Evolutionary conservation across 2,797 vertebrate species (phyloP).

Genomic region (Babyrousa celebensis): DNA sequence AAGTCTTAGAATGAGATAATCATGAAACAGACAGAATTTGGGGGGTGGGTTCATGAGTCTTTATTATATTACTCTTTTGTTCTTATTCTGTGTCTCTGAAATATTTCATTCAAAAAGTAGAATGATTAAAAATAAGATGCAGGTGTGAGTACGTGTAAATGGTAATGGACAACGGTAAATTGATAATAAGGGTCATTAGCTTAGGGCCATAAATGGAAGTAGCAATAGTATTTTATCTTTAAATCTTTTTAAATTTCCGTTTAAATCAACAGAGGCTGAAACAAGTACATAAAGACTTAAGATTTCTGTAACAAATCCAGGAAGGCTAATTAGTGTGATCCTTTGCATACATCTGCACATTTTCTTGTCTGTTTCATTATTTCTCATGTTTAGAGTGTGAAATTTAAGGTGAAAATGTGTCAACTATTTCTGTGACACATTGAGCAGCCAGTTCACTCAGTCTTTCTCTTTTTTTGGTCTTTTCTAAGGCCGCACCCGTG

Average conservation of each 20-base stretch:
- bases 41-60: neutral
- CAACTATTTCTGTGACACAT: neutral
- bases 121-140: constrained; percentile 42
- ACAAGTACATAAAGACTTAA: constrained; percentile 39
- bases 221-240: neutral
- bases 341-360: constrained; percentile 3
- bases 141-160: neutral
- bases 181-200: neutral
- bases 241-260: neutral
- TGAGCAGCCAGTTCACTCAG: neutral
- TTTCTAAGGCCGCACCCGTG: no score
- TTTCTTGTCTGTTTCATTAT: neutral
- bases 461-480: constrained; percentile 1
- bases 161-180: neutral
- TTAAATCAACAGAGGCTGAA: constrained; percentile 9
- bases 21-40: constrained; percentile 12
- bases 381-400: constrained; percentile 15
- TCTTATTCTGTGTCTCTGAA: constrained; percentile 62
- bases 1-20: constrained; percentile 1
- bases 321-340: constrained; percentile 2
- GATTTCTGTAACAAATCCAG: constrained; percentile 15
- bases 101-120: constrained; percentile 16
- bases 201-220: neutral
- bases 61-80: neutral
- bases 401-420: constrained; percentile 6